Conservation (phyloP, 1,140 invertebrate genomes). For the Meloidogyne hapla region DNA sequence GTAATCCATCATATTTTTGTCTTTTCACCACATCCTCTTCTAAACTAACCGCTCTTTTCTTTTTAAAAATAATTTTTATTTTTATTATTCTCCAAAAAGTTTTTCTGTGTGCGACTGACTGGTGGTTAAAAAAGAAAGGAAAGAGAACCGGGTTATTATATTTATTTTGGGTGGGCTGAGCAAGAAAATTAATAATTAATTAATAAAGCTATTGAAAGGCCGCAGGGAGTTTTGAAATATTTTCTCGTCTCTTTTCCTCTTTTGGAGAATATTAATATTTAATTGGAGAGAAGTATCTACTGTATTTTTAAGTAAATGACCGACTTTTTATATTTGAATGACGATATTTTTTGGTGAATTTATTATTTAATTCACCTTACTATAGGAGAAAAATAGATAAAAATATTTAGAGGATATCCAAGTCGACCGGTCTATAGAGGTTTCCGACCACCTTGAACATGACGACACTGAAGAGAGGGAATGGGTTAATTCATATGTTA, state of each 20-base stretch:
- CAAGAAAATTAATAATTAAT: constrained; percentile 1
- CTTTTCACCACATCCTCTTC: not conserved
- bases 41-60: not conserved
- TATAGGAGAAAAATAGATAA: no score
- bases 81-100: no score
- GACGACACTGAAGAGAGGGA: no score
- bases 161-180: not conserved
- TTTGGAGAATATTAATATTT: no score
- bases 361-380: no score
- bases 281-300: not conserved
- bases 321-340: no score
- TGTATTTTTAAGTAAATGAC: not conserved
- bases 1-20: constrained; percentile 22
- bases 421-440: no score
- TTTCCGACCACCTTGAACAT: no score
- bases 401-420: no score
- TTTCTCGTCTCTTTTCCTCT: not conserved
- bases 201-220: not conserved
- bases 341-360: not conserved
- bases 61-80: not conserved
- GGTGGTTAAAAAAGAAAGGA: not conserved
- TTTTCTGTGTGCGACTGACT: not conserved
- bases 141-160: not conserved
- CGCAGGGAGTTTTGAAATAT: not conserved
- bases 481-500: no score